phyloP scores from a whole-genome alignment of 2,797 vertebrate species.

The Carcharodon carcharias region DNA sequence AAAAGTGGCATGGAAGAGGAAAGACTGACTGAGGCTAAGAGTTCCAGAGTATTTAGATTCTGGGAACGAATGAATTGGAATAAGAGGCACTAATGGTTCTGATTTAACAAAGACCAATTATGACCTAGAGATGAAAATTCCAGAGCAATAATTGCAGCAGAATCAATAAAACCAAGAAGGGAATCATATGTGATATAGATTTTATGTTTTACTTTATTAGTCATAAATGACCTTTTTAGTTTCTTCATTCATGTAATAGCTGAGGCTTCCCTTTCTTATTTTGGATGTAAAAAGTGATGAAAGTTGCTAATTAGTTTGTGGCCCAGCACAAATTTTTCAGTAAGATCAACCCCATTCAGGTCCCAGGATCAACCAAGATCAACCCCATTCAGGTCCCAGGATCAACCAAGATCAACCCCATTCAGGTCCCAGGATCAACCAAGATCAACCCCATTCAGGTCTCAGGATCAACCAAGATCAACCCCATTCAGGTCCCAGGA shows the following conservation, averaged over 20 bases:
- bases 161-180: background rate
- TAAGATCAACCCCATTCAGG: background rate
- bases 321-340: background rate
- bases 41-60: background rate
- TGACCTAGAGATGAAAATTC: background rate
- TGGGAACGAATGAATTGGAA: background rate
- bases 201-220: background rate
- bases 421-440: too few relatives aligned
- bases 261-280: background rate
- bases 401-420: background rate
- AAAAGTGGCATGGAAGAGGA: background rate
- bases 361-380: background rate
- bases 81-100: background rate
- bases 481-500: background rate
- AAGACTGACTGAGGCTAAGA: background rate
- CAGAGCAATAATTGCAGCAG: background rate
- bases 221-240: background rate
- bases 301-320: background rate
- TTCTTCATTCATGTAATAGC: background rate
- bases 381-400: background rate
- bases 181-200: background rate
- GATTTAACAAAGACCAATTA: background rate
- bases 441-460: background rate
- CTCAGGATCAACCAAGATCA: too few relatives aligned
- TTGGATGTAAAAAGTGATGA: background rate